Percentiles rank a stretch among this genome's conserved stretches.
Conservation (phyloP, 2,113 vertebrate genomes). For the Seriola dumerili region DNA sequence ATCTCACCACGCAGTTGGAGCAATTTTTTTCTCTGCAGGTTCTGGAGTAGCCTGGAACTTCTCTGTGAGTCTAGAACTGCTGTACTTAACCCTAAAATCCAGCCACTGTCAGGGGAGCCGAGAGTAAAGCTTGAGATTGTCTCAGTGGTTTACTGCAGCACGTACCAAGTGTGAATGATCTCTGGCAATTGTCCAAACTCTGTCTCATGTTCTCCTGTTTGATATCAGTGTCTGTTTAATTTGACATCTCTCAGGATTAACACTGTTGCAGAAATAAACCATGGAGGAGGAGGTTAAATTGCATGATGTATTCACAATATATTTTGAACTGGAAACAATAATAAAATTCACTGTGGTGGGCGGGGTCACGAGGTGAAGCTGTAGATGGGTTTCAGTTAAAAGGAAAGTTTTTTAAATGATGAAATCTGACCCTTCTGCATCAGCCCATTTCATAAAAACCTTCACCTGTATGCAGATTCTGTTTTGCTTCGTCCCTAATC, state of each 20-base stretch:
- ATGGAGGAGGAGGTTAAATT: conserved; percentile 17
- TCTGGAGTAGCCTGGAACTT: not conserved
- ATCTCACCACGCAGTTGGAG: conserved; percentile 6
- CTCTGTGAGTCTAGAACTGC: conserved; percentile 4
- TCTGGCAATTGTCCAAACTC: conserved; percentile 31
- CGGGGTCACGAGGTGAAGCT: conserved; percentile 32
- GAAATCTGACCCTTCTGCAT: not conserved
- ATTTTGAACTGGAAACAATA: conserved; percentile 39
- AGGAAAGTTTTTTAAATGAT: conserved; percentile 26
- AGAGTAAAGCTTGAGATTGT: conserved; percentile 17
- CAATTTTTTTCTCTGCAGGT: conserved; percentile 11
- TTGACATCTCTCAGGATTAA: conserved; percentile 13
- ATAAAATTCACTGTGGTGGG: conserved; percentile 39
- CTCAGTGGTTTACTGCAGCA: conserved; percentile 30
- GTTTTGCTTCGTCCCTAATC: conserved; percentile 2
- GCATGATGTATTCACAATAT: conserved; percentile 31
- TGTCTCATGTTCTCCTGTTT: conserved; percentile 2
- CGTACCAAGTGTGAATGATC: conserved; percentile 38
- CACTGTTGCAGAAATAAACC: conserved; percentile 23
- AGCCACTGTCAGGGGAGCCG: not conserved
- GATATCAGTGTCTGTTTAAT: conserved; percentile 18
- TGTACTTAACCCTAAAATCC: conserved; percentile 21
- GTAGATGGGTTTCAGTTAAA: conserved; percentile 22
- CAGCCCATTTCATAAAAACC: not conserved
- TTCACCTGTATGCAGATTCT: not conserved